Evolutionary conservation across 2,888 invertebrate genomes (phyloP).

Genomic region (Nomada fabriciana): DNA sequence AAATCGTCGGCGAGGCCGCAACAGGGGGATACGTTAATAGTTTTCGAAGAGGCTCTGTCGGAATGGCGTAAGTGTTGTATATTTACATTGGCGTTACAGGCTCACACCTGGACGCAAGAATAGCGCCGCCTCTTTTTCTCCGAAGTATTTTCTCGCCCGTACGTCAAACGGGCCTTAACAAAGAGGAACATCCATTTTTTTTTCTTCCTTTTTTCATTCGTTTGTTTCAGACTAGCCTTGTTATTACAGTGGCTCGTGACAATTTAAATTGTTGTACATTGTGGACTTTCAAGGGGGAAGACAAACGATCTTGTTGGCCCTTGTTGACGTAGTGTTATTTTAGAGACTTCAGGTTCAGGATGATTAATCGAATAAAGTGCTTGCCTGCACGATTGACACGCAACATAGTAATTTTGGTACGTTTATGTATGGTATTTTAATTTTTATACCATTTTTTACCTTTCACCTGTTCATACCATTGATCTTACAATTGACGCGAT

Average conservation of each 20-base stretch:
- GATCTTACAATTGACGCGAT: too few species aligned
- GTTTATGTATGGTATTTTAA: too few species aligned
- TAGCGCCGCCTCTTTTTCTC: conserved; percentile 74
- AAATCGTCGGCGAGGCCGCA: conserved; percentile 42
- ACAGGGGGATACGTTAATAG: conserved; percentile 69
- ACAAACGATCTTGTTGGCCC: too few species aligned
- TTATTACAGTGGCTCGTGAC: conserved; percentile 6
- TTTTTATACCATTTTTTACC: too few species aligned
- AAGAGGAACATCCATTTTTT: conserved; percentile 53
- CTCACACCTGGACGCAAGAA: conserved; percentile 82
- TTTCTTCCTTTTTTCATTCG: background rate
- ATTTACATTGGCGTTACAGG: conserved; percentile 81
- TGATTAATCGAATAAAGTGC: too few species aligned
- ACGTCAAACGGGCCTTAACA: conserved; percentile 59
- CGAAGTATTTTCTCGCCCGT: conserved; percentile 65
- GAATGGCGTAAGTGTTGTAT: conserved; percentile 77
- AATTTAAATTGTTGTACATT: background rate
- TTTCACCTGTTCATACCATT: too few species aligned
- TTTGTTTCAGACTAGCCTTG: conserved; percentile 15
- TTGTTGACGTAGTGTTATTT: background rate
- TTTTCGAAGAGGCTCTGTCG: conserved; percentile 67
- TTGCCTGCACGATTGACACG: too few species aligned
- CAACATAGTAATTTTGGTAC: too few species aligned
- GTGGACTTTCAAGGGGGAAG: too few species aligned
- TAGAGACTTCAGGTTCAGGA: too few species aligned